Evolutionary conservation across 2,797 vertebrate genomes (phyloP), one percentile per base, ranked within the genome.

Genomic region (Acanthis flammea): DNA sequence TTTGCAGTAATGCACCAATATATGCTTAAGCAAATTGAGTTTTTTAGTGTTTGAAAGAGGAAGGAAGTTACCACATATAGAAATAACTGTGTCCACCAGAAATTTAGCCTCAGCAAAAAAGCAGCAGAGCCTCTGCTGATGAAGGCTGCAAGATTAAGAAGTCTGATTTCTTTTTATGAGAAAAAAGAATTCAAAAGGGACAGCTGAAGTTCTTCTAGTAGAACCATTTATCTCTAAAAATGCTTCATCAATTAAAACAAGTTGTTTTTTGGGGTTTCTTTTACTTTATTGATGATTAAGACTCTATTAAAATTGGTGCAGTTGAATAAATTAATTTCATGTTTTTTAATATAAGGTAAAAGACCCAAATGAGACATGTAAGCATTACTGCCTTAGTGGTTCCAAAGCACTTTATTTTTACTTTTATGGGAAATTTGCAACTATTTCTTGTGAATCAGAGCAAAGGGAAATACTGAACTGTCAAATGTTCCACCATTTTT

Each of bases 21-120:
- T 75, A 50, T 80, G 41, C 74, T 77, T 86, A 89, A 74, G 72
- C 67, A 91, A 90, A 82, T 77, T 54, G 30, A 21, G n/a, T 14
- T 81, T 76, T 68, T 76, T 68, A 68, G 55, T 45, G 23, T 85
- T 88, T 90, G 63, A 86, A 88, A 94, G 78, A 84, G 67, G 88
- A 97, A 95, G 81, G 48, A 65, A 79, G 48, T 61, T 18, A 50
- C 54, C 62, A 84, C 55, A 71, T 48, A 67, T 5, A 75, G 76
- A 75, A 84, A 91, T 60, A 87, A 19, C 37, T 75, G 51, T 86
- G 65, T 70, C 75, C 44, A 63, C 45, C 39, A 77, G 61, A 88
- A 90, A 42, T 61, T 51, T 44, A 91, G 58, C 33, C 25, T 85
- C 60, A 78, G 75, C 63, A 88, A 82, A 78, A 94, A 92, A 5